Evolutionary conservation across 2,797 vertebrate genomes (phyloP).

Genomic region (Molossus molossus): DNA sequence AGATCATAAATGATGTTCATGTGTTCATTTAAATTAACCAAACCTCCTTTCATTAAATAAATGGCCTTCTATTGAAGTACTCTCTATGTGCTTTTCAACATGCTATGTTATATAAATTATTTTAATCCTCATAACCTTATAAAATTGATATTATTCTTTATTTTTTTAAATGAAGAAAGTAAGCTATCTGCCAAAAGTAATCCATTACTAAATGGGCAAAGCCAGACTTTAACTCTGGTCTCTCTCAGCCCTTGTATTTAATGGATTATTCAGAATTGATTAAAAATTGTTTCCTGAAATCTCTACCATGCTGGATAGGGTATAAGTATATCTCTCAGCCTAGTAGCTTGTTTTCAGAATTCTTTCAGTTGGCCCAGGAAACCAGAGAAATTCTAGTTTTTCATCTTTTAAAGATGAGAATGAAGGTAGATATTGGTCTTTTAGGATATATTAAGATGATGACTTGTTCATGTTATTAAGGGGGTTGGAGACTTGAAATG

Average conservation of each 20-base stretch:
- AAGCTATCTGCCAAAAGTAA: conserved; percentile 15
- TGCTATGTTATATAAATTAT: not conserved
- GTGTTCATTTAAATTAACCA: conserved; percentile 23
- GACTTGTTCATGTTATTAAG: conserved; percentile 19
- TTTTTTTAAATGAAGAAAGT: conserved; percentile 45
- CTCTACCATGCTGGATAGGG: not conserved
- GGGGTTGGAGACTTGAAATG: not conserved
- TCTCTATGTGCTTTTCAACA: not conserved
- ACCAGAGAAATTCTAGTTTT: conserved; percentile 42
- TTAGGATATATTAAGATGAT: conserved; percentile 9
- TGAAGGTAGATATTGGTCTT: not conserved
- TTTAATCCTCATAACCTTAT: conserved; percentile 11
- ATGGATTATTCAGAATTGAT: conserved; percentile 36
- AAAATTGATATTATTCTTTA: not conserved
- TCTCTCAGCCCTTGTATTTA: conserved; percentile 23
- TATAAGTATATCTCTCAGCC: not conserved
- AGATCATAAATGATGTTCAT: conserved; percentile 31
- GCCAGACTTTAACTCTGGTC: conserved; percentile 31
- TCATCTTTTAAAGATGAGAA: conserved; percentile 45
- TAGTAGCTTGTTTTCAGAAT: conserved; percentile 66
- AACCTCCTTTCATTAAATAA: conserved; percentile 55
- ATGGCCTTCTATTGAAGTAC: conserved; percentile 36
- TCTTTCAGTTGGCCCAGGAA: conserved; percentile 30
- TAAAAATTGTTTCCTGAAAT: conserved; percentile 39
- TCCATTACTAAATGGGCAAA: conserved; percentile 29